Evolutionary conservation across 2,113 vertebrate genomes (phyloP).

Genomic region (Kryptolebias marmoratus): DNA sequence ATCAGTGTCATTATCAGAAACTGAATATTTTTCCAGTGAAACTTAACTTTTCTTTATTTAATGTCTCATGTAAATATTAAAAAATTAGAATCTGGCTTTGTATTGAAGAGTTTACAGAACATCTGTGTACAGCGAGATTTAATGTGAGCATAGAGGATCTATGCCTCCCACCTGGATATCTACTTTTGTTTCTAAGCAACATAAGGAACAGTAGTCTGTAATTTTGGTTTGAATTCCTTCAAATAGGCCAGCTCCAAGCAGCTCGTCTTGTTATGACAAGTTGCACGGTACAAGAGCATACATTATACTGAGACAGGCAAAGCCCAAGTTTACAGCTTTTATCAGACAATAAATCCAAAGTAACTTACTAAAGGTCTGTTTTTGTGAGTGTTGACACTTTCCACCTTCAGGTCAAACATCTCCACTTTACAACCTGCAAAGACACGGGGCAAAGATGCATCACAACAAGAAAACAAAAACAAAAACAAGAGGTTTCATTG

Average conservation of each 20-base stretch:
- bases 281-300: background rate
- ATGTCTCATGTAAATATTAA: too few relatives aligned
- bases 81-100: too few relatives aligned
- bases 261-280: constrained; percentile 2
- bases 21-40: too few relatives aligned
- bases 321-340: background rate
- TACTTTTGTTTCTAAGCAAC: background rate
- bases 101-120: background rate
- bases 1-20: too few relatives aligned
- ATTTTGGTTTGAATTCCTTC: constrained; percentile 25
- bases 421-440: constrained; percentile 93
- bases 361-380: constrained; percentile 87
- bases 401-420: constrained; percentile 87
- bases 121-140: background rate
- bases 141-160: background rate
- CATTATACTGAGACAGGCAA: background rate
- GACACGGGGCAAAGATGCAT: background rate
- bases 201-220: background rate
- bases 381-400: constrained; percentile 93
- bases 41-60: too few relatives aligned
- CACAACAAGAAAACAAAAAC: constrained; percentile 7
- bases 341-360: background rate
- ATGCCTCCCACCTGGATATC: background rate
- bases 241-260: background rate
- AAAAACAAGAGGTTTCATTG: background rate